Base-by-base conservation (phyloP, 1,140 invertebrate genomes). In the Bombus fervidus region DNA sequence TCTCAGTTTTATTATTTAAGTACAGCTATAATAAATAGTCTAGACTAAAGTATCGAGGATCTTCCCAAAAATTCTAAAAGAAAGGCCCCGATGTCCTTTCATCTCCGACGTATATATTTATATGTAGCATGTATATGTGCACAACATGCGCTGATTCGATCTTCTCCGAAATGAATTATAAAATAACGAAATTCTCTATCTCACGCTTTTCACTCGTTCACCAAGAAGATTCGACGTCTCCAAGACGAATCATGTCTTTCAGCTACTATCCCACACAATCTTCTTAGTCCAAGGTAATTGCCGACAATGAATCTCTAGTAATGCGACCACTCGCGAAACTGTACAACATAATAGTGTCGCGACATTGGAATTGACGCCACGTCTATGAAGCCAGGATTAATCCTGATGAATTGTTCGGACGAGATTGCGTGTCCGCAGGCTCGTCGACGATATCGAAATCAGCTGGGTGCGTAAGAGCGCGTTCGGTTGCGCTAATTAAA, bases 361-460 rank as follows among this genome's bases (percentile, higher is more conserved):
- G 66, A 47, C 73, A 22, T 53, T 71, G 31, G 39, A 4, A 39
- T 39, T 68, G 79, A 75, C 66, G 75, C 78, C 62, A 53, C 25
- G 43, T 41, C 64, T 74, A 85, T 83, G 84, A 86, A 81, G 83
- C 62, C 68, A 71, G 83, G 83, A 90, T 90, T 90, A 90, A 90
- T 90, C 74, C 88, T 89, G 76, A 88, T 86, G 86, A 88, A 90
- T 88, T 78, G 86, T 83, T 68, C 64, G 77, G 31, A 68, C 84
- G 78, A 69, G 53, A 78, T 82, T 85, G 75, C 73, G 28, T 59
- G 71, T 84, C 74, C 78, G 53, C 43, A 34, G 77, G 72, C 34
- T n/a, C 18, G 47, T 22, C 34, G 22, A 31, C 73, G 75, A 81
- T 79, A 85, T 78, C 87, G 86, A 87, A 85, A 59, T 62, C 34